Percentiles rank a stretch among this genome's conserved stretches.
phyloP scores from a whole-genome alignment of 30 jellyfish, hydroid and myxozoan species.

The Pseudorhiza aurosa region DNA sequence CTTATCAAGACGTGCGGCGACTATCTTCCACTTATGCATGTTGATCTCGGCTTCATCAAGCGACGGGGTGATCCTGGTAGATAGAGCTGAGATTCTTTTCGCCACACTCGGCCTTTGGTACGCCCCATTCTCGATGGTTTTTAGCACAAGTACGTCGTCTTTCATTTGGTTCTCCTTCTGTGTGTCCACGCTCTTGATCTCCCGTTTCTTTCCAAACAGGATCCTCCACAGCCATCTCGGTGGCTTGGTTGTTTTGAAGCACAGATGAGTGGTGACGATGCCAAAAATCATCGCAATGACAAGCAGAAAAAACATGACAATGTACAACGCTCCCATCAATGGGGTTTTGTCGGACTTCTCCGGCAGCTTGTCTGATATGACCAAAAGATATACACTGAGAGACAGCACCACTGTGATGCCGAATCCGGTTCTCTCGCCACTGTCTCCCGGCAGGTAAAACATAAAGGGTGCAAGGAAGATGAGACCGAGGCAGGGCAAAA shows the following conservation, averaged over 20 bases:
- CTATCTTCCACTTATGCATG: slow-evolving; percentile 51
- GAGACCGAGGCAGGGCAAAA: slow-evolving; percentile 77
- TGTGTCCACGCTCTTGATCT: background rate
- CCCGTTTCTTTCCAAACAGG: slow-evolving; percentile 11
- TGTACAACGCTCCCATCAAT: slow-evolving; percentile 74
- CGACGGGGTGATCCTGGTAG: slow-evolving; percentile 5
- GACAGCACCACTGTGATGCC: slow-evolving; percentile 83
- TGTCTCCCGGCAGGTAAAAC: slow-evolving; percentile 84
- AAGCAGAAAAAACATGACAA: slow-evolving; percentile 52
- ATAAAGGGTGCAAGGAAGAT: slow-evolving; percentile 51
- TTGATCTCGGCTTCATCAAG: slow-evolving; percentile 40
- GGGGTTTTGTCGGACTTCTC: slow-evolving; percentile 92
- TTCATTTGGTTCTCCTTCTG: slow-evolving; percentile 24
- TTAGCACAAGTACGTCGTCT: slow-evolving; percentile 28
- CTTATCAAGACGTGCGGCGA: slow-evolving; percentile 36
- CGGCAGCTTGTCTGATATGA: slow-evolving; percentile 87
- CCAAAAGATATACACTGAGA: slow-evolving; percentile 85
- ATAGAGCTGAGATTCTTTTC: background rate
- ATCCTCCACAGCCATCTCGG: slow-evolving; percentile 62
- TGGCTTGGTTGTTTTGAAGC: slow-evolving; percentile 49
- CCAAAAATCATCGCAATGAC: slow-evolving; percentile 47
- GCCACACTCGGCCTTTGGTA: slow-evolving; percentile 4
- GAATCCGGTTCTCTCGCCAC: slow-evolving; percentile 93
- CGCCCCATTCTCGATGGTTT: background rate
- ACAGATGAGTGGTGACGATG: slow-evolving; percentile 40